Base-by-base conservation (phyloP, 2,888 invertebrate species). In the Zygogramma bicolorata region DNA sequence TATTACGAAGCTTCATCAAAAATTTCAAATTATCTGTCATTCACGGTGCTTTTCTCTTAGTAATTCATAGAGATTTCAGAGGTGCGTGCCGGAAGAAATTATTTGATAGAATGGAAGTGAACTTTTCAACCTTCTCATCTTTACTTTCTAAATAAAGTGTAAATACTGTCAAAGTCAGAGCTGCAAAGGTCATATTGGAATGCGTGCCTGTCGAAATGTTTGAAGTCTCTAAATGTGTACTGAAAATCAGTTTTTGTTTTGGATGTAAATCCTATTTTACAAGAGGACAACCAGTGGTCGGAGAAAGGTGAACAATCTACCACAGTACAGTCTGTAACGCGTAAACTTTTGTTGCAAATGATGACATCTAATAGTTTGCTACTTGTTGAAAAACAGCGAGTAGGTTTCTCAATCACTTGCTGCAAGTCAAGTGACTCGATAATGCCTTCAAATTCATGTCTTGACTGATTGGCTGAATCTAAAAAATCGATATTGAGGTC, bases 21-120 rank as follows among this genome's bases (percentile, higher is more conserved):
- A 59, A 25, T 59, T 31, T 59, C 27, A 59, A 13, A 59, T 59
- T 27, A n/a, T 59, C 31, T 27, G 31, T 59, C 58, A 59, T 29
- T 15, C 58, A 59, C 27, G 4, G 27, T n/a, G 42, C n/a, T 15
- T 57, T 57, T 22, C n/a, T 57, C 29, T 59, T 15, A 27, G 58
- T 25, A 5, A 59, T 59, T 29, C 29, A 0, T 15, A 59, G 29
- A 29, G 27, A 22, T 59, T 25, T 31, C 29, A 59, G 18, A 27
- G 58, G 29, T 59, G 31, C 58, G n/a, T 59, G 58, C 15, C 7
- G 25, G 2, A 31, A 15, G 31, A 60, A 60, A n/a, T 13, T 3
- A 18, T 6, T n/a, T 34, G 15, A 42, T 22, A 60, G 15, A 18
- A 60, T 29, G 20, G 34, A 60, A 34, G 25, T 31, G 10, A 15